Evolutionary conservation across 2,113 vertebrate species (phyloP), one percentile per base, ranked within the genome.

Genomic region (Jaculus jaculus): DNA sequence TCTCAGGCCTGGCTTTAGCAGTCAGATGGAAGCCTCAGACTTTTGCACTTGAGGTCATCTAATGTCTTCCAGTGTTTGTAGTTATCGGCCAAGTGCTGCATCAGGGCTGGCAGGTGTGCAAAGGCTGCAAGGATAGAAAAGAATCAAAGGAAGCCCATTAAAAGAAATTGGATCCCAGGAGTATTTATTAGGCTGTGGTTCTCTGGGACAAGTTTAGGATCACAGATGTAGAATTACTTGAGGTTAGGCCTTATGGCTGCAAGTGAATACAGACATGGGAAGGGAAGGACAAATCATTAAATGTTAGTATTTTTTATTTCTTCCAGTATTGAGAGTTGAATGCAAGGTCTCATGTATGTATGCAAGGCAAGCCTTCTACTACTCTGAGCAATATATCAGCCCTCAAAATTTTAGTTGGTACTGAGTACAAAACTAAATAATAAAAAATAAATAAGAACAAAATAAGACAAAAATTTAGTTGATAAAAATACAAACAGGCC

Each of bases 31-130:
- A 98, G 99, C 72, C 98, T 98, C 84, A 99, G 98, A 92, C 98
- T 99, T 97, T 98, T 99, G 96, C 99, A 99, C 96, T 99, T 99
- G 68, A 99, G 98, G 94, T 99, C 99, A 89, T 99, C 99, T 98
- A 99, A 94, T 63, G 97, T 98, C 98, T 99, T 99, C 99, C 99
- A 99, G 97, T 99, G 99, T 97, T 99, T 99, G 98, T 99, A 99
- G 97, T 99, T 99, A 94, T 99, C 98, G 0, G 99, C 98, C 97
- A 99, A 90, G 96, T 99, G 98, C 75, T 99, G 98, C 99, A 99
- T 99, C 95, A 99, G 98, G 87, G 98, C 98, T 69, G 99, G 99
- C 89, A 99, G 98, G 91, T 98, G 98, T 96, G 99, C 99, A 94
- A 99, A 99, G 95, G 99, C 99, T 99, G 97, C 87, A 96, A 72